phyloP scores from a whole-genome alignment of 2,888 invertebrate genomes.

The Uropetala carovei region DNA sequence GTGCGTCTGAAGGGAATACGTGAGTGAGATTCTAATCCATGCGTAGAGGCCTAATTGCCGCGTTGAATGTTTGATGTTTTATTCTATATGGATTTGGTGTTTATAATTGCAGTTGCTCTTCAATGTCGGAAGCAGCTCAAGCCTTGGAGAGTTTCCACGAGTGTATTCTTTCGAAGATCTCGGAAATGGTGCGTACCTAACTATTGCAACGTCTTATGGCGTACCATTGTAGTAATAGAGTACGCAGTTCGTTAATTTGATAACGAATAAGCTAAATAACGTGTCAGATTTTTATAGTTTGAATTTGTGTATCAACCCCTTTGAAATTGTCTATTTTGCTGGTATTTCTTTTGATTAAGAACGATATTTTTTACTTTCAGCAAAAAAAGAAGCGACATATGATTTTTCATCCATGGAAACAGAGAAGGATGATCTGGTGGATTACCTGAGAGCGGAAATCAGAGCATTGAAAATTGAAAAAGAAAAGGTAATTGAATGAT shows the following conservation, averaged over 20 bases:
- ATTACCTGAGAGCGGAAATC: slow-evolving; percentile 76
- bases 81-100: neutral
- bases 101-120: slow-evolving; percentile 17
- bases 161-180: slow-evolving; percentile 23
- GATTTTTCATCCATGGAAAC: slow-evolving; percentile 76
- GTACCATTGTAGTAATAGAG: neutral
- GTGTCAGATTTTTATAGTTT: neutral
- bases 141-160: neutral
- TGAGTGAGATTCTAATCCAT: neutral
- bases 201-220: neutral
- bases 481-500: slow-evolving; percentile 73
- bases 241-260: neutral
- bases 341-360: neutral
- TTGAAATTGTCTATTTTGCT: neutral
- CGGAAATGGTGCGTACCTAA: slow-evolving; percentile 6
- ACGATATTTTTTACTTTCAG: neutral
- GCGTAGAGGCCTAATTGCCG: neutral
- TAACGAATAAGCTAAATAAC: neutral
- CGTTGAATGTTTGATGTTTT: neutral
- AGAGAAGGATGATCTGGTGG: slow-evolving; percentile 69
- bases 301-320: neutral
- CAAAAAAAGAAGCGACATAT: slow-evolving; percentile 73
- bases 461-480: slow-evolving; percentile 76
- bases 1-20: neutral
- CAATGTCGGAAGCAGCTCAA: slow-evolving; percentile 35